Evolutionary conservation across 2,888 invertebrate genomes (phyloP), one percentile per base, ranked within the genome.

Genomic region (Clitarchus hookeri): DNA sequence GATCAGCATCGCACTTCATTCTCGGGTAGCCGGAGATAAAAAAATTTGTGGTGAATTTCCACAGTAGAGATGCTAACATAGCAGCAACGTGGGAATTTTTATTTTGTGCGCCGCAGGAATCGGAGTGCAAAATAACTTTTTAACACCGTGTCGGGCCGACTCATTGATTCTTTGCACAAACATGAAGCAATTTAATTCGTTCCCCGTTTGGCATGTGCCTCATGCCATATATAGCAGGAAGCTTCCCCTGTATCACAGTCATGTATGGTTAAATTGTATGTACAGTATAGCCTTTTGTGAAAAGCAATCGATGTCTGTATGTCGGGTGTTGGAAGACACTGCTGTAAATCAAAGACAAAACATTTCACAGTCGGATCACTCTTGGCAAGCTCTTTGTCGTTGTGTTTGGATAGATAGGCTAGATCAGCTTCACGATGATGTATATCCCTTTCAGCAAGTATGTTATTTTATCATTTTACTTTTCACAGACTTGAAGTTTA

Each of bases 201-300:
- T 16, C 89, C 89, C 87, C 89, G 87, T 54, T 87, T 88, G 80
- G 88, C 88, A n/a, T 88, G 85, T 23, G 87, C 88, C 87, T 90
- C 89, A 85, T 90, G 88, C 89, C 90, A 90, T 89, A 90, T 89
- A 79, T 87, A 89, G 85, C 90, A 89, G 48, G 87, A 86, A n/a
- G 89, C 86, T 78, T 88, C 86, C 79, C 85, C 78, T 86, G 87
- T 87, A 82, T 84, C 85, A 78, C 87, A 88, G 86, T 88, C 87
- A 83, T 89, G 88, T 11, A 90, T 88, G 11, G 89, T 90, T 13
- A 90, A 87, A 86, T 90, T 90, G 85, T 86, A 90, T 12, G 89
- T 90, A 89, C 89, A 90, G 26, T 90, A 86, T 84, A 89, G 88
- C 36, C 90, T 84, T 88, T 90, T 90, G 85, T 90, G 90, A 88